Base-by-base conservation (phyloP, 2,888 invertebrate genomes). In the Dolichomitus sp. region DNA sequence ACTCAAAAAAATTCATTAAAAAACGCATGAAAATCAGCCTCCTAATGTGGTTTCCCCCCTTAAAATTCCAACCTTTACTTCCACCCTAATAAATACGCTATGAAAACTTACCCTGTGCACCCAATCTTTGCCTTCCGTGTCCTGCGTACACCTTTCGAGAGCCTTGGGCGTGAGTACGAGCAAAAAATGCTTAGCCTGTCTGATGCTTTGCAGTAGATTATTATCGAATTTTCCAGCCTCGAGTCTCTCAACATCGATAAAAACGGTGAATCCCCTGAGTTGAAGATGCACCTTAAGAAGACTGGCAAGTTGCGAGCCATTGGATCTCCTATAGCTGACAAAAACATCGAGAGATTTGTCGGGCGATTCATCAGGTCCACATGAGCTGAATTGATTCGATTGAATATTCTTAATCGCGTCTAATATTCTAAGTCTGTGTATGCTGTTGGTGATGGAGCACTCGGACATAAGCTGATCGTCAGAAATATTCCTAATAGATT, bases 161-260 rank as follows among this genome's bases (percentile, higher is more conserved):
- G 99, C 98, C 90, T 97, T 97, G 5, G 99, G 98, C 66, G 99
- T 99, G 81, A 99, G 95, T 69, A 99, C 99, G 84, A 99, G 95
- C 86, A 99, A 95, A 94, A 99, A 99, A 94, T 99, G 98, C 94
- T 98, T 98, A 19, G 99, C 99, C 92, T 99, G 98, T 88, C 97
- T 96, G 93, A 99, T 99, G 94, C 99, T 99, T 94, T 99, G 98
- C 85, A 99, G 95, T 66, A 99, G 95, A 92, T 99, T 99, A 92
- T 99, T 99, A 94, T 99, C 99, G 94, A 99, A 99, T 94, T 99
- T 99, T 54, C 99, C 99, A 33, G 99, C 99, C 94, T 99, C 98
- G 83, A 99, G 94, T 88, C 99, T 95, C 94, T 99, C 99, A 77
- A 99, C 99, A 92, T 99, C 99, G 87, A 99, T 99, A 94, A 99